Evolutionary conservation across 2,888 invertebrate species (phyloP), one percentile per base, ranked within the genome.

Genomic region (Macroteleia sp.): DNA sequence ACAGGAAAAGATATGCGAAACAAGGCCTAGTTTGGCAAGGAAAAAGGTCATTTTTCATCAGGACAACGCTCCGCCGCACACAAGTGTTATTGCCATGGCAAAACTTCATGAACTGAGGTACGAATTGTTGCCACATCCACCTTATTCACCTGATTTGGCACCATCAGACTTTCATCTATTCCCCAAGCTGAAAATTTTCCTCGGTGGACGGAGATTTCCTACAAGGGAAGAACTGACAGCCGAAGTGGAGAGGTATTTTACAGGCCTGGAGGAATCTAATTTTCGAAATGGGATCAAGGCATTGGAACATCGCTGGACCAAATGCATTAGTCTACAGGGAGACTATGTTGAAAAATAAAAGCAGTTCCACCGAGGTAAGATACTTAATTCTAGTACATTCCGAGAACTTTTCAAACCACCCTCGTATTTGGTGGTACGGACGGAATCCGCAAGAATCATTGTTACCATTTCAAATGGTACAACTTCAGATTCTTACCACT

Each of bases 141-240:
- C n/a, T n/a, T n/a, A n/a, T n/a, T n/a, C n/a, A n/a, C n/a, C 81
- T 76, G 78, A 83, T 78, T 62, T 82, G 82, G 85, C 85, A 81
- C 84, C 86, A 78, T 86, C 74, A 42, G 76, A 79, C 64, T 81
- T 36, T 36, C 61, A 56, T 44, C 52, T 76, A 39, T 81, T 79
- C 16, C 62, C 70, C 16, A 50, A 79, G 42, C n/a, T 79, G 3
- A 75, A 79, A 57, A 81, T 46, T 59, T 44, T 32, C 62, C 71
- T 81, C 12, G 66, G 50, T 19, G 79, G 66, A 71, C 6, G 28
- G 46, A 74, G 54, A 77, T 77, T 80, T 56, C 22, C 28, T 54
- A 76, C 57, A 52, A 79, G 75, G 42, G 57, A 70, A 75, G 70
- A 57, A 57, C 52, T 66, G 28, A 54, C 32, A 32, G 32, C 32